Conservation (phyloP, 1,140 invertebrate species). For the Andrena cerasifolii region DNA sequence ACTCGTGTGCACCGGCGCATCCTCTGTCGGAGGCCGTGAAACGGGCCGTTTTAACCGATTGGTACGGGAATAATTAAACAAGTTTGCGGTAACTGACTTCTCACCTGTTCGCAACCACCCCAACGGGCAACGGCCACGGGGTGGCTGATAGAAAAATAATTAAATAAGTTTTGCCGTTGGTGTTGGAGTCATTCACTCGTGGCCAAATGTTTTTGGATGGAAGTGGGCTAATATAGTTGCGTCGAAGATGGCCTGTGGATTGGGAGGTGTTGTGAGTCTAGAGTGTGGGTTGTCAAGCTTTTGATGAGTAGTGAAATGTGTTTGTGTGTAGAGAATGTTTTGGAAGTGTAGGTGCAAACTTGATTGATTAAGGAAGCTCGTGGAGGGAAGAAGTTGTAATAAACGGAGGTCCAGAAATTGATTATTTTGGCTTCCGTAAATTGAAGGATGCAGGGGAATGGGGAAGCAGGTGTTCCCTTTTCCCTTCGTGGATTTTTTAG, state of each 20-base stretch:
- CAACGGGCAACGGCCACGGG: neutral
- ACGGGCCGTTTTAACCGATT: neutral
- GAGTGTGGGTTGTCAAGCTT: neutral
- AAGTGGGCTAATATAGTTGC: slow-evolving; percentile 16
- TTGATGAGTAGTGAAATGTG: neutral
- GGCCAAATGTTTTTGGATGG: slow-evolving; percentile 13
- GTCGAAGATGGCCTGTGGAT: too few relatives aligned
- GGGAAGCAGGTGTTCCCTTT: too few relatives aligned
- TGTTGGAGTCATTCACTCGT: neutral
- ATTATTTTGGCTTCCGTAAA: too few relatives aligned
- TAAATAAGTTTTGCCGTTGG: slow-evolving; percentile 29
- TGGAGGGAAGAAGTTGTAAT: too few relatives aligned
- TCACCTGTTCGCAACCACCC: slow-evolving; percentile 13
- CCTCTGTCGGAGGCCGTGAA: neutral
- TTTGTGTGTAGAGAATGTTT: too few relatives aligned
- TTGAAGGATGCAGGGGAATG: neutral
- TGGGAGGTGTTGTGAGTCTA: neutral
- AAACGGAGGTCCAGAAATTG: too few relatives aligned
- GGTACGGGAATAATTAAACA: slow-evolving; percentile 24
- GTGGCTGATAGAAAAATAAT: slow-evolving; percentile 47
- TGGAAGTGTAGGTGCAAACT: too few relatives aligned
- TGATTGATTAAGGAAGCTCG: too few relatives aligned
- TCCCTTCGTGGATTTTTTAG: too few relatives aligned
- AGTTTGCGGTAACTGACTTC: slow-evolving; percentile 26
- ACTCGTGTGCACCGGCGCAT: neutral